Conservation (phyloP, 2,888 invertebrate species). For the Periphyllus acericola region DNA sequence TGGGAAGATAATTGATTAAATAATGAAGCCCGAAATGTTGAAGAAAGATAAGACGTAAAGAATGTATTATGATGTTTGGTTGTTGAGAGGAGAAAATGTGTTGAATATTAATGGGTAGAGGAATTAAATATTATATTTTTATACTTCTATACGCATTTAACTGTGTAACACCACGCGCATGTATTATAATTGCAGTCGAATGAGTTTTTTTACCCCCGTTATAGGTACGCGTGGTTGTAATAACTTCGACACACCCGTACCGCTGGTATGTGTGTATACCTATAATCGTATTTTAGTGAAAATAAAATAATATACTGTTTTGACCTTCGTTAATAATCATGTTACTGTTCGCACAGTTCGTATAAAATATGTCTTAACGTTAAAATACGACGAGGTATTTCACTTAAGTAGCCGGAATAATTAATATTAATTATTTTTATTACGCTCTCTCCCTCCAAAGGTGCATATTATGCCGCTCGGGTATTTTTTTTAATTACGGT, state of each 20-base stretch:
- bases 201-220: no score
- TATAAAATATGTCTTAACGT: not conserved
- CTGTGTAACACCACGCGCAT: no score
- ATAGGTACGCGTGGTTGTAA: not conserved
- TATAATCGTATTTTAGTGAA: not conserved
- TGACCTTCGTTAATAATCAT: not conserved
- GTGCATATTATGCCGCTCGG: slow-evolving; percentile 6
- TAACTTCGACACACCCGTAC: not conserved
- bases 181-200: no score
- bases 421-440: slow-evolving; percentile 7
- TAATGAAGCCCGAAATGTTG: no score
- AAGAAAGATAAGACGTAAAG: no score
- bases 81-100: no score
- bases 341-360: not conserved
- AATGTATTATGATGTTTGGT: no score
- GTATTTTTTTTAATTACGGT: slow-evolving; percentile 11
- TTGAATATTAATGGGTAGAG: no score
- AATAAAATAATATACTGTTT: slow-evolving; percentile 10
- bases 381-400: not conserved
- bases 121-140: no score
- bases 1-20: no score
- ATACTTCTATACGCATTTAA: no score
- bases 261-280: not conserved
- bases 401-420: not conserved
- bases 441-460: not conserved